Percentiles rank a stretch among this genome's conserved stretches.
Conservation (phyloP, 2,113 vertebrate genomes). For the Cathartes aura region DNA sequence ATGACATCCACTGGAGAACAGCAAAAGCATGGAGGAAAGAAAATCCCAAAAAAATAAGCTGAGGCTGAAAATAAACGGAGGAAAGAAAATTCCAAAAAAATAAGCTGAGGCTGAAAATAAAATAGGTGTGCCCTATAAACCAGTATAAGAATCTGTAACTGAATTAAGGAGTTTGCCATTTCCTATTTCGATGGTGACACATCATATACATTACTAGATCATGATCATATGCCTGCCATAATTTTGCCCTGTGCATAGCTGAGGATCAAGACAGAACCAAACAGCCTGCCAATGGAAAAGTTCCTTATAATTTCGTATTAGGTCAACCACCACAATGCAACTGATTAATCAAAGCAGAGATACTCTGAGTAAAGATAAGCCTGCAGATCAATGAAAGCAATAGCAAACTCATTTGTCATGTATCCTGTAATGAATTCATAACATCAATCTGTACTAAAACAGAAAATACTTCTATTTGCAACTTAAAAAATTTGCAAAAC, state of each 20-base stretch:
- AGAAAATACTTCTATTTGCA: background rate
- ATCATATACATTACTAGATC: background rate
- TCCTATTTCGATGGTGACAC: background rate
- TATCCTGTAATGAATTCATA: background rate
- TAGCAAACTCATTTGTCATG: background rate
- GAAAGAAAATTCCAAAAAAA: background rate
- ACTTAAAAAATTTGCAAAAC: background rate
- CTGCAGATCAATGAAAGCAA: background rate
- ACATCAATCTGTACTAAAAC: background rate
- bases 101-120: background rate
- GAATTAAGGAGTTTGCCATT: background rate
- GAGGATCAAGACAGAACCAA: background rate
- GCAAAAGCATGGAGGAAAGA: no score
- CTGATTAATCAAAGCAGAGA: background rate
- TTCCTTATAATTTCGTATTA: background rate
- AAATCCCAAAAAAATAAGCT: no score
- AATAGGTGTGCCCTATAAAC: background rate
- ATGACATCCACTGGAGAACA: no score
- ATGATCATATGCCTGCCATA: no score
- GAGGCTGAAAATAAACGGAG: no score
- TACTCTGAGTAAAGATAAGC: background rate
- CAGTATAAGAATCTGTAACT: background rate
- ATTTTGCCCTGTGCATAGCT: background rate
- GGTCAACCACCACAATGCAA: background rate
- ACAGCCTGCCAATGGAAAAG: background rate